These are phyloP conservation scores for Ornithoptera priamus DNA, from an alignment of 2,888 invertebrate species.

Conservation along the genomic window DNA sequence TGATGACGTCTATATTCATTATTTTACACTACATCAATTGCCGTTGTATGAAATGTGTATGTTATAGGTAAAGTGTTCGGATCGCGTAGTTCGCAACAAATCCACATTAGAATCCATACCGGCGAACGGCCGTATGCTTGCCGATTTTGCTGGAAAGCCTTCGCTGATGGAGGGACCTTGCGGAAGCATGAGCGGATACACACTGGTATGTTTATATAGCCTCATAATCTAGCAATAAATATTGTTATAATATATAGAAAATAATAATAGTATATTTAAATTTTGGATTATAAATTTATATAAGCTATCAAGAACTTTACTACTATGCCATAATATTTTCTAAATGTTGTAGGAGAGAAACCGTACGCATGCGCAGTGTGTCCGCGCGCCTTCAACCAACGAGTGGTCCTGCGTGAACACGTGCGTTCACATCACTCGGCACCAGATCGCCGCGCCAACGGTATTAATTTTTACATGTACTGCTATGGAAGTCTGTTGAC, in stretches of 20 bases:
- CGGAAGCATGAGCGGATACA: constrained; percentile 92
- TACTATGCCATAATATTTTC: too few relatives aligned
- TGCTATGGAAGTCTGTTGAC: too few relatives aligned
- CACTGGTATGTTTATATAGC: constrained; percentile 72
- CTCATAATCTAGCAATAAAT: too few relatives aligned
- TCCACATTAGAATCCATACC: constrained; percentile 92
- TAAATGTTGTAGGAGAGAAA: constrained; percentile 81
- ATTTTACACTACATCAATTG: too few relatives aligned
- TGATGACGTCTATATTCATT: too few relatives aligned
- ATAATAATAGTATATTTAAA: too few relatives aligned
- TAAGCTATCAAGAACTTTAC: too few relatives aligned
- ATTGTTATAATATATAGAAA: too few relatives aligned
- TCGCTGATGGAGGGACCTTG: constrained; percentile 92
- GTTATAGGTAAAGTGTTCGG: constrained; percentile 87
- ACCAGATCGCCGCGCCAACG: constrained; percentile 83
- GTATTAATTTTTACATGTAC: constrained; percentile 37
- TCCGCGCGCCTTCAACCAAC: constrained; percentile 92
- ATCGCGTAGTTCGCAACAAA: constrained; percentile 91
- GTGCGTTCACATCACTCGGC: constrained; percentile 93
- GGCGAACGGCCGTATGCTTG: constrained; percentile 92
- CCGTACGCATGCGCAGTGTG: constrained; percentile 93
- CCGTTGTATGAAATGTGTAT: constrained; percentile 1
- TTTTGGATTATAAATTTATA: too few relatives aligned
- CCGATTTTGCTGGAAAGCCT: constrained; percentile 93
- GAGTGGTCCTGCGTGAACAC: constrained; percentile 91